Evolutionary conservation across 2,888 invertebrate species (phyloP), one percentile per base, ranked within the genome.

Genomic region (Hypolimnas misippus): DNA sequence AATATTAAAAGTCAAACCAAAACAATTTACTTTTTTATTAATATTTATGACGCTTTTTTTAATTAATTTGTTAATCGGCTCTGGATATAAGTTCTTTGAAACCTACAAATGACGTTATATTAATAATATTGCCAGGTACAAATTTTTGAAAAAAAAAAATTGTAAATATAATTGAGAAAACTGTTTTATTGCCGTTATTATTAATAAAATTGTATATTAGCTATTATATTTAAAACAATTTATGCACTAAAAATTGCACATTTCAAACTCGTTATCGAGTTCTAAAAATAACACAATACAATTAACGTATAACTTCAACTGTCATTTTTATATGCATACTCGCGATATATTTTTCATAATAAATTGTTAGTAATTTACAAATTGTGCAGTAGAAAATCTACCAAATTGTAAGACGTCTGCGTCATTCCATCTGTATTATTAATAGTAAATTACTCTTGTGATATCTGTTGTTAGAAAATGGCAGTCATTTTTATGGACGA

Each of bases 181-280:
- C n/a, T 21, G 12, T n/a, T 46, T 42, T n/a, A 25, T 14, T 55
- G 5, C 14, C 42, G 25, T 14, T 33, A 72, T 49, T 71, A 60
- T 49, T 33, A 55, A 33, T 31, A 60, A 67, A 31, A 40, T 49
- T 40, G 40, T 40, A 49, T 55, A 65, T 58, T 57, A 58, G 44
- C 58, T 65, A 62, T 55, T 53, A 49, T 57, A 57, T 35, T 57
- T 50, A 54, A 62, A 54, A 62, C 51, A 57, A 65, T 42, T 49
- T 57, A 71, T 69, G 70, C 62, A 64, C 67, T 64, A 69, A 70
- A 57, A 71, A 68, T 69, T 69, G 71, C 56, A 69, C 66, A 57
- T 46, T 54, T 57, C 35, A 50, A 49, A 52, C 35, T 16, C 19
- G 6, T n/a, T 51, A 51, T 55, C 35, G 50, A 40, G 31, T 58